Base-by-base conservation (phyloP, 1,140 invertebrate species). In the Belonocnema kinseyi region DNA sequence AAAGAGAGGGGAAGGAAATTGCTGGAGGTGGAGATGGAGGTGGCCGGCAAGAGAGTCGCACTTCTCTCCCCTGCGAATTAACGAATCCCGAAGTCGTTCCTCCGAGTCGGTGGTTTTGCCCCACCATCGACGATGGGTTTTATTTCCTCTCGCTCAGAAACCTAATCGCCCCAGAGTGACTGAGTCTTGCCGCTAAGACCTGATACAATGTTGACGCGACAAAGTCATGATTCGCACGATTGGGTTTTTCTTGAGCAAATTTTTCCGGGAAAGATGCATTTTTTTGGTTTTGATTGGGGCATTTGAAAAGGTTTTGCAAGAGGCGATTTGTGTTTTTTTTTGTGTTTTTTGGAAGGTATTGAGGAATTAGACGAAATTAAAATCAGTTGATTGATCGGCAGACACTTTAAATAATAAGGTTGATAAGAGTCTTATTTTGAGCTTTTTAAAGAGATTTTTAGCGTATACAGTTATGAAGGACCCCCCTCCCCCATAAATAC, bases 51-150 rank as follows among this genome's bases (percentile, higher is more conserved):
- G 75, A 76, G 53, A 77, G 77, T 73, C 80, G 77, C 78, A 76
- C 61, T 51, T 79, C 77, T 85, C 82, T 83, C 81, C 80, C 82
- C 80, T 73, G 76, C 78, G 82, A 85, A 85, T 85, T 86, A 83
- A 84, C 85, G 82, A 85, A 86, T 86, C 86, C 81, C 85, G 73
- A 40, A 61, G 79, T 19, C 74, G 73, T 51, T 80, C 74, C 74
- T 78, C 61, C 74, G 73, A 82, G 75, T 77, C 77, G 77, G 50
- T 70, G 77, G 33, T 76, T 75, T 75, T 73, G 74, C 74, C 66
- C 26, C 78, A 52, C 77, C 72, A 74, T 75, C 72, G 70, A 61
- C 40, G 26, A 66, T 77, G 73, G 61, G 74, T 74, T 77, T 79
- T 78, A 52, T 76, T 78, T 76, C 78, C 3, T 7, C 77, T 53